Base-by-base conservation (phyloP, 2,888 invertebrate genomes). In the Frankliniella intonsa region DNA sequence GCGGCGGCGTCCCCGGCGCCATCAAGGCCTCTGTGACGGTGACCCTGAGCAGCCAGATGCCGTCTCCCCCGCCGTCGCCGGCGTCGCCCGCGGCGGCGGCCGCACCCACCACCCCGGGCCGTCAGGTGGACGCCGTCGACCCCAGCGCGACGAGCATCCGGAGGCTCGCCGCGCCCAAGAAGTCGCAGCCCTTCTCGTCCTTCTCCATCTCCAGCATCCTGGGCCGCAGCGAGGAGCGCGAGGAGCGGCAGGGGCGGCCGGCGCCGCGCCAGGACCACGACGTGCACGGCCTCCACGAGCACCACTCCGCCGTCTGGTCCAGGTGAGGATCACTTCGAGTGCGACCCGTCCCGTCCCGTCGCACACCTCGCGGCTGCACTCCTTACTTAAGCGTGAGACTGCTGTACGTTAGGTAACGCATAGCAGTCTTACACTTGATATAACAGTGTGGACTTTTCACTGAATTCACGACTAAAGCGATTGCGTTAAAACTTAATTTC, bases 21-120 rank as follows among this genome's bases (percentile, higher is more conserved):
- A 76, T 76, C 69, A 76, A 76, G 69, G 69, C 69, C 69, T 76
- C 69, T 11, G 69, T 76, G 69, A 76, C 69, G 69, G 69, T 76
- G 69, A 76, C 69, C 22, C 69, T 76, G 25, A 76, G 69, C 69
- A 76, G 69, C 55, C 55, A 55, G 55, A 55, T 55, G 55, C 55
- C 55, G 69, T 76, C 69, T 1, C 69, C 69, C 10, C 69, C 69
- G 69, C 69, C 69, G 22, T 76, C 69, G 22, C 69, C 69, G 69
- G 12, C 69, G 22, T 76, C 69, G 22, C 22, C 69, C 69, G 55
- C 12, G 14, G 55, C 55, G 55, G 17, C 55, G 0, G 14, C 12
- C 5, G 14, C 55, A 12, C 55, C 55, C 55, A 19, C 17, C 14
- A 55, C 55, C 55, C 55, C 55, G 55, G 19, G 38, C 38, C 38